Conservation (phyloP, 2,113 vertebrate species). For the Neodontobutis hainanensis region DNA sequence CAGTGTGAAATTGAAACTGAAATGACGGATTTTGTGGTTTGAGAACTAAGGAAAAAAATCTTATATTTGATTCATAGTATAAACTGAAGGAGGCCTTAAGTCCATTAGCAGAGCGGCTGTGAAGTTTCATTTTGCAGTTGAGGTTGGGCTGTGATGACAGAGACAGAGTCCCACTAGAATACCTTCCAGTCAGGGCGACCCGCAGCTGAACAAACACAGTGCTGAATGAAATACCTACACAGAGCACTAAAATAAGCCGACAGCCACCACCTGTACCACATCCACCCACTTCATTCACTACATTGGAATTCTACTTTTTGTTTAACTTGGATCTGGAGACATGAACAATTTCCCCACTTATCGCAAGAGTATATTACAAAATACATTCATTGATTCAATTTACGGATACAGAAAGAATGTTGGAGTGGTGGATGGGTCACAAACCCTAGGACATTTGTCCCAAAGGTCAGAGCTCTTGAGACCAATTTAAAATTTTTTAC, state of each 20-base stretch:
- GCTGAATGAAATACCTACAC: slow-evolving; percentile 57
- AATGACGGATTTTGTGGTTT: not conserved
- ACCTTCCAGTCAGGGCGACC: slow-evolving; percentile 30
- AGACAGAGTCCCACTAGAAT: slow-evolving; percentile 35
- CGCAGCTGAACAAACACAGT: slow-evolving; percentile 69
- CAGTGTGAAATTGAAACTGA: slow-evolving; percentile 1
- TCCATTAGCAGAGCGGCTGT: slow-evolving; percentile 23
- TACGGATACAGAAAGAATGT: too few species aligned
- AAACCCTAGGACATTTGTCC: too few species aligned
- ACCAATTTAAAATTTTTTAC: too few species aligned
- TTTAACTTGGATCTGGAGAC: not conserved
- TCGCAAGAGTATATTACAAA: too few species aligned
- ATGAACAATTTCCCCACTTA: not conserved
- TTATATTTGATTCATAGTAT: slow-evolving; percentile 4
- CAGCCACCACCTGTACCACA: slow-evolving; percentile 18
- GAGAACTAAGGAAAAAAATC: not conserved
- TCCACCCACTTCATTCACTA: slow-evolving; percentile 13
- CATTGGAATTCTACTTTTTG: not conserved
- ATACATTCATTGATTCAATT: too few species aligned
- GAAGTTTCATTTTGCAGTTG: slow-evolving; percentile 21
- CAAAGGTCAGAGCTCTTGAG: too few species aligned
- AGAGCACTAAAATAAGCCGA: slow-evolving; percentile 19
- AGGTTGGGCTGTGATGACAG: slow-evolving; percentile 32
- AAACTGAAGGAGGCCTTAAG: slow-evolving; percentile 7
- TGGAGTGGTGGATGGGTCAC: too few species aligned